Conservation (phyloP, 1,140 invertebrate genomes). For the Drosophila saltans region DNA sequence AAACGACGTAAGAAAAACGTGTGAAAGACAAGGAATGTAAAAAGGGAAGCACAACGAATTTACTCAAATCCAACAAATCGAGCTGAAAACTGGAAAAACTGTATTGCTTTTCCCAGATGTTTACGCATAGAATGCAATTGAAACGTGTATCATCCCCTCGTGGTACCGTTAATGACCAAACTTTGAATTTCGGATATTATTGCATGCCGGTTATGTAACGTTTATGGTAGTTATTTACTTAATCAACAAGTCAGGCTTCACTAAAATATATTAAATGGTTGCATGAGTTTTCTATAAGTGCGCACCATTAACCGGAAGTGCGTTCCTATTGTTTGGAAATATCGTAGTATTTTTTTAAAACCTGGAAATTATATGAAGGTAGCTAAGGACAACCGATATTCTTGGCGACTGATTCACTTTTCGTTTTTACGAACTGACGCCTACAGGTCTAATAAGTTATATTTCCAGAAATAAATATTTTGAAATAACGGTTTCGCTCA, state of each 20-base stretch:
- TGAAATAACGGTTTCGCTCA: not conserved
- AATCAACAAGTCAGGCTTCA: not conserved
- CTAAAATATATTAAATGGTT: not conserved
- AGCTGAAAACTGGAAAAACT: not conserved
- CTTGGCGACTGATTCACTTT: too few relatives aligned
- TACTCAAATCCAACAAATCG: slow-evolving; percentile 16
- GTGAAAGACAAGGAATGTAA: slow-evolving; percentile 4
- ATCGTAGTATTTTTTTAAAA: too few relatives aligned
- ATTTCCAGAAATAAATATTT: too few relatives aligned
- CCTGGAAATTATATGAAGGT: too few relatives aligned
- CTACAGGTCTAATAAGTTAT: too few relatives aligned
- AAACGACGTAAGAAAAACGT: slow-evolving; percentile 26
- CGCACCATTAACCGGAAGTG: too few relatives aligned
- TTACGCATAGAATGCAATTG: not conserved
- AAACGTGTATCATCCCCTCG: slow-evolving; percentile 1
- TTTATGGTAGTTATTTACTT: not conserved
- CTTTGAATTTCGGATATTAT: not conserved
- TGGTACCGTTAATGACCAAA: slow-evolving; percentile 27
- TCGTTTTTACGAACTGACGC: too few relatives aligned
- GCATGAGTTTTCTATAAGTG: too few relatives aligned
- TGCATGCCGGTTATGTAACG: not conserved
- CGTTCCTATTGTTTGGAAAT: too few relatives aligned
- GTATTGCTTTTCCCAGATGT: too few relatives aligned
- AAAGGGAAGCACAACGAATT: slow-evolving; percentile 46
- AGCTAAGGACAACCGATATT: too few relatives aligned